These are phyloP conservation scores for Plectrocnemia conspersa DNA, from an alignment of 1,140 invertebrate genomes.

Conservation along the genomic window DNA sequence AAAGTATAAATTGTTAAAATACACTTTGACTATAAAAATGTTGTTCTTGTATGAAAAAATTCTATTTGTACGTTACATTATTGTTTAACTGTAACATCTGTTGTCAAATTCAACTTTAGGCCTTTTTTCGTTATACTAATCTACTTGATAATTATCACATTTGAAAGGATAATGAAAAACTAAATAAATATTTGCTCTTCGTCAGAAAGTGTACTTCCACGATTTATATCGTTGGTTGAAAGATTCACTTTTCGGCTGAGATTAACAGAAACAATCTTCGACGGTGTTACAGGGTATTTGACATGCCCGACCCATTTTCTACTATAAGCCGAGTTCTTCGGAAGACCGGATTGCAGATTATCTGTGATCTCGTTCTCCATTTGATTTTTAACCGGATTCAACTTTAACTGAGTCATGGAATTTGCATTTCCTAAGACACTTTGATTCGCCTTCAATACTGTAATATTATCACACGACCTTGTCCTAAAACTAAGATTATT, in stretches of 20 bases:
- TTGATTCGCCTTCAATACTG: constrained; percentile 29
- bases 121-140: constrained; percentile 23
- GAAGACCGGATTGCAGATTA: constrained; percentile 36
- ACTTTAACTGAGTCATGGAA: constrained; percentile 25
- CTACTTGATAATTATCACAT: constrained; percentile 33
- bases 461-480: constrained; percentile 36
- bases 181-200: constrained; percentile 53
- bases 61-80: neutral
- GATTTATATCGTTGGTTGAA: constrained; percentile 45
- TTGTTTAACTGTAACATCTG: constrained; percentile 11
- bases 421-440: constrained; percentile 17
- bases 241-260: constrained; percentile 38
- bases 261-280: constrained; percentile 41
- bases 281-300: constrained; percentile 57
- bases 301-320: constrained; percentile 55
- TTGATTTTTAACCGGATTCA: constrained; percentile 26
- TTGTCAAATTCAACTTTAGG: constrained; percentile 26
- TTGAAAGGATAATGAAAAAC: constrained; percentile 28
- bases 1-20: constrained; percentile 19
- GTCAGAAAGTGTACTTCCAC: constrained; percentile 48
- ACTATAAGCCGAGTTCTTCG: constrained; percentile 52
- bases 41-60: constrained; percentile 4
- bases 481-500: constrained; percentile 40
- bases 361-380: constrained; percentile 12
- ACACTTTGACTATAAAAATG: constrained; percentile 12